phyloP scores from a whole-genome alignment of 2,113 vertebrate genomes.

The Synchiropus splendidus region DNA sequence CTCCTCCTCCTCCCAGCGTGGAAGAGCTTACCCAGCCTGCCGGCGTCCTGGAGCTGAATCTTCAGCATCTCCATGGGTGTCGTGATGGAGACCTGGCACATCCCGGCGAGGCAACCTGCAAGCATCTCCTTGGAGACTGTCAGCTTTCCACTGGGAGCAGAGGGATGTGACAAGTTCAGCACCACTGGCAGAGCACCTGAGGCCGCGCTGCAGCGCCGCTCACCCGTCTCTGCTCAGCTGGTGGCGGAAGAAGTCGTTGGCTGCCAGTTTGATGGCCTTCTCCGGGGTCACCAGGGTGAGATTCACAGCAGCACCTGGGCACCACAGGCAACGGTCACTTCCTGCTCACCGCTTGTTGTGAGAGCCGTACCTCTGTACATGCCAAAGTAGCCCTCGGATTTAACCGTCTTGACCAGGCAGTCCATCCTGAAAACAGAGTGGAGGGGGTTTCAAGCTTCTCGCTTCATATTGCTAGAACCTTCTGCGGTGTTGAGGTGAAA shows the following conservation, averaged over 20 bases:
- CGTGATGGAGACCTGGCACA: constrained; percentile 73
- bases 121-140: constrained; percentile 74
- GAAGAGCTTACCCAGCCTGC: constrained; percentile 62
- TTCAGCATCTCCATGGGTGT: constrained; percentile 82
- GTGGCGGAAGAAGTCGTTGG: constrained; percentile 73
- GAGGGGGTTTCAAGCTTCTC: too few relatives aligned
- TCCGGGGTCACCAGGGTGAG: constrained; percentile 74
- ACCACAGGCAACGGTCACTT: too few relatives aligned
- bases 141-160: not conserved
- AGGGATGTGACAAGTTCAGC: too few relatives aligned
- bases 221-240: constrained; percentile 67
- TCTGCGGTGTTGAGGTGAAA: too few relatives aligned
- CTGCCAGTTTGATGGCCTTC: constrained; percentile 74
- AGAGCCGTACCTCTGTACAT: constrained; percentile 77
- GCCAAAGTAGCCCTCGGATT: constrained; percentile 76
- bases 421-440: constrained; percentile 66
- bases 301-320: constrained; percentile 70
- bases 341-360: too few relatives aligned
- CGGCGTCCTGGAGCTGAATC: constrained; percentile 77
- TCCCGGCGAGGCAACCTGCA: constrained; percentile 75
- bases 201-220: too few relatives aligned
- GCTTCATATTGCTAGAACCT: too few relatives aligned
- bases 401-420: constrained; percentile 73
- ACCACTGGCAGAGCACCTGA: too few relatives aligned
- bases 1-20: too few relatives aligned